Conservation (phyloP, 2,797 vertebrate species). For the Brachyrhaphis roseni region DNA sequence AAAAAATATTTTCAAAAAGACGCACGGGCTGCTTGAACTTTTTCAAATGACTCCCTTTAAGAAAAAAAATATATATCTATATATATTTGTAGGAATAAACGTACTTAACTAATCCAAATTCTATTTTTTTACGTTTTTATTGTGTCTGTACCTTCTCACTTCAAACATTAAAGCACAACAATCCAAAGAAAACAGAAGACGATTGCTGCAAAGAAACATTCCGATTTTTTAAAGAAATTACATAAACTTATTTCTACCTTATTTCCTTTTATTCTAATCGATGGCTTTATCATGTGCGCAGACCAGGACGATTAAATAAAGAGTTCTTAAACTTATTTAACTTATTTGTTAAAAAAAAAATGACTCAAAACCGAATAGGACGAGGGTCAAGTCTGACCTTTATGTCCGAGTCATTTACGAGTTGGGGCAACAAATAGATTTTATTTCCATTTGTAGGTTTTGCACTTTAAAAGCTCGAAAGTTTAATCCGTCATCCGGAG, state of each 20-base stretch:
- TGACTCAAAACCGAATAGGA: background rate
- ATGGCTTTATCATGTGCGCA: background rate
- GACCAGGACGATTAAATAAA: background rate
- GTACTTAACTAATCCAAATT: background rate
- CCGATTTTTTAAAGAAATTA: background rate
- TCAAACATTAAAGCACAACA: background rate
- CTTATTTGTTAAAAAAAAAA: background rate
- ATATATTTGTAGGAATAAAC: background rate
- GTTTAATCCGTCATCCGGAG: background rate
- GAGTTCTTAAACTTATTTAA: background rate
- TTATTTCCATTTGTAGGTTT: background rate
- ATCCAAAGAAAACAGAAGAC: background rate
- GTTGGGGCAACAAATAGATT: background rate
- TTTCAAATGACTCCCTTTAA: background rate
- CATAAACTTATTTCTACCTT: background rate
- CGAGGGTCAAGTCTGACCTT: background rate
- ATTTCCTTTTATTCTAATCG: background rate
- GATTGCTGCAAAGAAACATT: no score
- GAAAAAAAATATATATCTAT: background rate
- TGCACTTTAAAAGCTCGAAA: background rate
- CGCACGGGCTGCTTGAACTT: constrained; percentile 26
- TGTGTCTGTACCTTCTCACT: background rate
- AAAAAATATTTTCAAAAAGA: constrained; percentile 98
- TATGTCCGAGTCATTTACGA: background rate
- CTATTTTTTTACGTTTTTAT: background rate